Percentiles rank a stretch among this genome's conserved stretches.
Conservation (phyloP, 2,797 vertebrate genomes). For the Gymnodraco acuticeps region DNA sequence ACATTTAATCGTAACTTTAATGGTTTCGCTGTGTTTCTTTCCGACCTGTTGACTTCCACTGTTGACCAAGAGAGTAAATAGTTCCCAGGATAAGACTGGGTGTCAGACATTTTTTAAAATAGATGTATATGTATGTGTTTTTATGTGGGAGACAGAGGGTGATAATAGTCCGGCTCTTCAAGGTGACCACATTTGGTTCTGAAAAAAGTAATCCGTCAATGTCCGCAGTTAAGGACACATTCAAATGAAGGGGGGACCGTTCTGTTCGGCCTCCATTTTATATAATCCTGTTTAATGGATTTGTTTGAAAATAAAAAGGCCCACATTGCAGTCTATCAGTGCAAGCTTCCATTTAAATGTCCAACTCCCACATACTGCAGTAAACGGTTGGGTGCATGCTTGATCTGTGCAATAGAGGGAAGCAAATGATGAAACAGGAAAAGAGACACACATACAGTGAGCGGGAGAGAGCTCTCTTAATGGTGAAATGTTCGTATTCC, state of each 20-base stretch:
- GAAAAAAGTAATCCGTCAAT: neutral
- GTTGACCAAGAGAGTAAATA: neutral
- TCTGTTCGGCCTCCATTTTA: conserved; percentile 19
- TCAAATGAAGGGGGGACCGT: neutral
- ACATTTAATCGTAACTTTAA: conserved; percentile 18
- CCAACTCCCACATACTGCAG: conserved; percentile 43
- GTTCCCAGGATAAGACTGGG: too few species aligned
- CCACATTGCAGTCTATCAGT: conserved; percentile 25
- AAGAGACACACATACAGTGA: neutral
- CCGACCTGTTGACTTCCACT: neutral
- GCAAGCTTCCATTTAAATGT: conserved; percentile 31
- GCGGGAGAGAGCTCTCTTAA: neutral
- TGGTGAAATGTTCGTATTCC: conserved; percentile 1
- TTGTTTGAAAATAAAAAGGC: conserved; percentile 35
- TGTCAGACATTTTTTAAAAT: neutral
- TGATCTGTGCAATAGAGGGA: conserved; percentile 26
- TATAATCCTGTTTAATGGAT: conserved; percentile 31
- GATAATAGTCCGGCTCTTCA: conserved; percentile 2
- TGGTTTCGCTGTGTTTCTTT: conserved; percentile 21
- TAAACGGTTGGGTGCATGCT: conserved; percentile 21
- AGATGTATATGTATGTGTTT: neutral
- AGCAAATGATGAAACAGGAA: conserved; percentile 33
- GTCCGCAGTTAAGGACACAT: neutral
- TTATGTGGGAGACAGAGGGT: neutral
- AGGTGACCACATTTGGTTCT: neutral